phyloP scores from a whole-genome alignment of 2,113 vertebrate species.

The Cygnus buccinator region DNA sequence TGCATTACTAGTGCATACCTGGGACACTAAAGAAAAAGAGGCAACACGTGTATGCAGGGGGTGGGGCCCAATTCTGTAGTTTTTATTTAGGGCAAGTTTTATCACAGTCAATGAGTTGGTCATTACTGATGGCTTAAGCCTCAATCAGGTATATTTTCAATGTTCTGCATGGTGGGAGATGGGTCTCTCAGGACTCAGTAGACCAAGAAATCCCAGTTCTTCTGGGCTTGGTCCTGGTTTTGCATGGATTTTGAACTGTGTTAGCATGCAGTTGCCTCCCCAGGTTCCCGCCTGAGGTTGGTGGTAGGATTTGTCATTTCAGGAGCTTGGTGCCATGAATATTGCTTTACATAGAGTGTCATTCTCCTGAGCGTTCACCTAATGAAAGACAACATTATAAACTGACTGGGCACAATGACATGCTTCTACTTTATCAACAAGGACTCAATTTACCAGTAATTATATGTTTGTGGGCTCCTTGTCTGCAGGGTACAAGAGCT shows the following conservation, averaged over 20 bases:
- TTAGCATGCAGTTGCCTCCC: not conserved
- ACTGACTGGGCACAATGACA: not conserved
- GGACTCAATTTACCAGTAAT: slow-evolving; percentile 55
- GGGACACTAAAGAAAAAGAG: not conserved
- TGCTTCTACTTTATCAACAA: slow-evolving; percentile 65
- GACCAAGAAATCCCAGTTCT: not conserved
- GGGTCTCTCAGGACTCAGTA: not conserved
- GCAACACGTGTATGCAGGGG: accelerated
- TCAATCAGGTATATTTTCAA: not conserved
- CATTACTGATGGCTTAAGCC: not conserved
- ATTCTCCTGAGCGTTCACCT: not conserved
- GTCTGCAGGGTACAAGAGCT: not conserved
- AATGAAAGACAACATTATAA: slow-evolving; percentile 65
- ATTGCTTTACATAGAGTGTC: not conserved
- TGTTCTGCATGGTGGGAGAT: not conserved
- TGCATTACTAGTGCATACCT: not conserved
- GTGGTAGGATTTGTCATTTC: slow-evolving; percentile 5
- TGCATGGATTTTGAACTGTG: slow-evolving; percentile 13
- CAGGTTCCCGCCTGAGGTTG: not conserved
- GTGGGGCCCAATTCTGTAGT: not conserved
- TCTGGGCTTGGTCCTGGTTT: slow-evolving; percentile 1
- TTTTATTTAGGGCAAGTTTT: not conserved
- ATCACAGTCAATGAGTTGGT: not conserved
- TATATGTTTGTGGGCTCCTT: not conserved
- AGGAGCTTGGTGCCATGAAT: not conserved